Evolutionary conservation across 2,113 vertebrate genomes (phyloP).

Genomic region (Dasyprocta punctata): DNA sequence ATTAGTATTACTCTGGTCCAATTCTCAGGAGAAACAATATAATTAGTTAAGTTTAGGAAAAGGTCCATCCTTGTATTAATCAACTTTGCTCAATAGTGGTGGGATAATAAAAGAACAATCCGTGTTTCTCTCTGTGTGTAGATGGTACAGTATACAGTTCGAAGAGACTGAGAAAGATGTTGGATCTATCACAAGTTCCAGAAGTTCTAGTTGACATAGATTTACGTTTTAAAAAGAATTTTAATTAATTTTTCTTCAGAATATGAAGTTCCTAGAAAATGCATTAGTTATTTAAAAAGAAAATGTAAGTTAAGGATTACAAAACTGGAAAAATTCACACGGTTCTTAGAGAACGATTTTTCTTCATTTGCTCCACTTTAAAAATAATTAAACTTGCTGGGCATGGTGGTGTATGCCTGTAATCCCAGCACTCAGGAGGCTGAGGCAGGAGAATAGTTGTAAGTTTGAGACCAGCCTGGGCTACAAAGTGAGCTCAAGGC

Average conservation of each 20-base stretch:
- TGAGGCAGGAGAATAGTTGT: no score
- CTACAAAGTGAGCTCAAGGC: no score
- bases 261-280: neutral
- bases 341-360: neutral
- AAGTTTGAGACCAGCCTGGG: no score
- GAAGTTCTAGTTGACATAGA: neutral
- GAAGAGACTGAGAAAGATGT: neutral
- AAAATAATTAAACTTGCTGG: neutral
- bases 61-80: neutral
- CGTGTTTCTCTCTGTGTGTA: neutral
- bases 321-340: slow-evolving; percentile 31
- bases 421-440: no score
- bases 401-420: no score
- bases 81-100: neutral
- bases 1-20: neutral
- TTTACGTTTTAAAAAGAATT: slow-evolving; percentile 49
- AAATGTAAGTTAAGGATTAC: neutral
- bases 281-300: neutral
- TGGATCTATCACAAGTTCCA: neutral
- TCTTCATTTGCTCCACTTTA: neutral
- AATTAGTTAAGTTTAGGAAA: neutral
- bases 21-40: neutral
- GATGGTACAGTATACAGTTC: neutral
- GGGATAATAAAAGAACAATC: neutral
- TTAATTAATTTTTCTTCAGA: slow-evolving; percentile 50